Evolutionary conservation across 2,113 vertebrate species (phyloP).

Genomic region (Corythaixoides concolor): DNA sequence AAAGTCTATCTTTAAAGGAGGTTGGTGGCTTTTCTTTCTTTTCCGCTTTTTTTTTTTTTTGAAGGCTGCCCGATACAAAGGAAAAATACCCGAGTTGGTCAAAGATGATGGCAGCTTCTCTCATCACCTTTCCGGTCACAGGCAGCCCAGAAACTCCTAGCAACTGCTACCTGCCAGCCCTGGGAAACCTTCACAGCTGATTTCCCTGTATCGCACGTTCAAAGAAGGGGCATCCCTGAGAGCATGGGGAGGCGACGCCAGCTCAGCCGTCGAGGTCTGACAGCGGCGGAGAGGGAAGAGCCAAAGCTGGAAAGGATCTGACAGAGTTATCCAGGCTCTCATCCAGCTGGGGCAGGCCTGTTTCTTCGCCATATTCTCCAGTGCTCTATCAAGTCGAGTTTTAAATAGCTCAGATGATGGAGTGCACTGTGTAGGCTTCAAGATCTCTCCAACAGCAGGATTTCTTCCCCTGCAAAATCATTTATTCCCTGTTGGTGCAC

Average conservation of each 20-base stretch:
- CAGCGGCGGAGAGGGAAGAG: not conserved
- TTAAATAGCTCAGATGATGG: conserved; percentile 1
- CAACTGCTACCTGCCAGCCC: not conserved
- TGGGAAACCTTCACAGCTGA: not conserved
- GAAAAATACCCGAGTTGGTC: not conserved
- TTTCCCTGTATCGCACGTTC: rapidly evolving
- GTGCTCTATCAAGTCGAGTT: not conserved
- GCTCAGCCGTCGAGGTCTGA: not conserved
- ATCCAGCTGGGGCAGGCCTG: not conserved
- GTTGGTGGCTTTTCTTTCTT: not conserved
- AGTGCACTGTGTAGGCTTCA: not conserved
- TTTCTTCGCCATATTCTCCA: not conserved
- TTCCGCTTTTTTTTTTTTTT: not conserved
- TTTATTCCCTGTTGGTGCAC: not conserved
- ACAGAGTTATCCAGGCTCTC: not conserved
- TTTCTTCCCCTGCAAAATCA: not conserved
- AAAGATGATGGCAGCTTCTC: conserved; percentile 24
- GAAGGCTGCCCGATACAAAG: not conserved
- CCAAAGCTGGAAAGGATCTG: not conserved
- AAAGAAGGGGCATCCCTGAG: not conserved
- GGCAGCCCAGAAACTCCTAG: not conserved
- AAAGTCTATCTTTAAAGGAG: not conserved
- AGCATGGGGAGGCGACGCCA: not conserved
- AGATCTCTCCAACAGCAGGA: not conserved
- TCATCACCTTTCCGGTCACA: not conserved